Evolutionary conservation across 2,113 vertebrate genomes (phyloP), one percentile per base, ranked within the genome.

Genomic region (Cygnus buccinator): DNA sequence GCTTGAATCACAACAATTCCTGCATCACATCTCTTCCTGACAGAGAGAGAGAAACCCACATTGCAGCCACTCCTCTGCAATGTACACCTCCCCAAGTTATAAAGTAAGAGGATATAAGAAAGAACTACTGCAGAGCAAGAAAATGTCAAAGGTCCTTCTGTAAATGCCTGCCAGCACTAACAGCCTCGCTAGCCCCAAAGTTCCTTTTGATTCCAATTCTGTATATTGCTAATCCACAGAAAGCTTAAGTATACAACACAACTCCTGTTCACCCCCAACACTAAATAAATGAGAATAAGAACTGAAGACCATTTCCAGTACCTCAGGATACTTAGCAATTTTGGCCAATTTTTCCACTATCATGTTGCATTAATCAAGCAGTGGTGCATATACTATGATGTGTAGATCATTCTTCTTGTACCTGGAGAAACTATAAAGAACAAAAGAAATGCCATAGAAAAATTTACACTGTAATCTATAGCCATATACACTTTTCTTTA

Each of bases 341-440:
- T 33, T 95, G 19, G 96, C 97, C 98, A 98, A 98, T 90, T 98
- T 98, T 1, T 87, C 39, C 26, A 39, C 43, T 59, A 98, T 98
- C 98, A 99, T 99, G 92, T 99, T 98, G 46, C 98, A 98, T 57
- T 98, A 99, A 95, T 99, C 98, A 46, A 99, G 98, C 80, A 99
- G 95, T 23, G 98, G 98, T 52, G 58, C 96, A 87, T 98, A 98
- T 87, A 99, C 98, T 62, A 98, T 55, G 54, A 99, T 63, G 96
- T 98, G 95, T 98, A 99, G 63, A 98, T 41, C 46, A 99, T 97
- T 94, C 98, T 98, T 96, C 98, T 98, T 97, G 8, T 95, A 80
- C 83, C 97, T 97, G 66, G 89, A 97, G 2, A 95, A 41, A 73
- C 98, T 99, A 93, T 11, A 95, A 41, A 28, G 72, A 52, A 52